Base-by-base conservation (phyloP, 92 coral and sea anemone species). In the Parazoanthus swiftii region DNA sequence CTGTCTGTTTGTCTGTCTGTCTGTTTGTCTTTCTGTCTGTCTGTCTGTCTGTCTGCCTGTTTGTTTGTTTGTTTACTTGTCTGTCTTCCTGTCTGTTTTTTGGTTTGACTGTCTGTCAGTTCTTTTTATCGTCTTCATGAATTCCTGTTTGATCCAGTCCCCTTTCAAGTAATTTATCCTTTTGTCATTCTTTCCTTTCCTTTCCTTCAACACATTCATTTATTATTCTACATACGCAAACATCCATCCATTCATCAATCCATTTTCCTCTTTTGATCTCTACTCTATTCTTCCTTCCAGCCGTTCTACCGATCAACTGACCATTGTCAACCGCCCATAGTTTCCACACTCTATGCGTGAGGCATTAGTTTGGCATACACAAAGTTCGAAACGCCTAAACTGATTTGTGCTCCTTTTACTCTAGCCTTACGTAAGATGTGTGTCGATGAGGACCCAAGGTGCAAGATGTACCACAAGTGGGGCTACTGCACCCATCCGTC, bases 371-470 rank as follows among this genome's bases (percentile, higher is more conserved):
- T 54, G 59, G 59, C 9, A 54, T 14, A 54, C 14, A 54, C 59
- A 20, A 14, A 63, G 70, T 63, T 20, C 26, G 4, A 63, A 20
- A 63, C 8, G 6, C 25, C 21, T 63, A 3, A 16, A 63, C n/a
- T 18, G 26, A 23, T 23, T 63, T 43, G 25, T 29, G 54, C 18
- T 8, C 25, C 54, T 26, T 84, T 4, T 39, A 8, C 50, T 4
- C 21, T 15, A 84, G 85, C 82, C 26, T 6, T 76, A 26, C 91
- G 92, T 33, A 89, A 92, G 35, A 86, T 80, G 85, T 95, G 98
- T 50, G 86, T 93, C 67, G 98, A 95, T 59, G 90, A 90, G 10
- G 91, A 91, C 85, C 92, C 95, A 0, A 92, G 98, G 43, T 96
- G 99, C 43, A 89, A 90, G 14, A 80, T 86, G 16, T 95, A 92